Percentiles rank a stretch among this genome's conserved stretches.
Conservation (phyloP, 2,113 vertebrate genomes). For the Glaucidium brasilianum region DNA sequence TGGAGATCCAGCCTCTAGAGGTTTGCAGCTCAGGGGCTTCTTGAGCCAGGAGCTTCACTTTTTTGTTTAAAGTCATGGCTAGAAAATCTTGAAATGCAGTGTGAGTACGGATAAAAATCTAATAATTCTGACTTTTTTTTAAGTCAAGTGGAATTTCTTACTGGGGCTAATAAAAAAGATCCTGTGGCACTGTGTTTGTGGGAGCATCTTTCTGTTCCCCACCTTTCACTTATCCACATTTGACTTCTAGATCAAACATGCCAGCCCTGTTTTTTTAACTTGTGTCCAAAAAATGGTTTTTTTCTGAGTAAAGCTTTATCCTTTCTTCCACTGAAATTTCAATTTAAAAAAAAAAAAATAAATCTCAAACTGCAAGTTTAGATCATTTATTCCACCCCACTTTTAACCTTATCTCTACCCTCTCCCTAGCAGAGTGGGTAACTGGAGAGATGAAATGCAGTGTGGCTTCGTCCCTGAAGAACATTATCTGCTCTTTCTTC, state of each 20-base stretch:
- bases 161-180: neutral
- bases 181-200: neutral
- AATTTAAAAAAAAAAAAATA: neutral
- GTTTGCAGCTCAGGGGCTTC: neutral
- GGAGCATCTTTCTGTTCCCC: neutral
- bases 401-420: neutral
- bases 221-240: neutral
- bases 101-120: neutral
- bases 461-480: neutral
- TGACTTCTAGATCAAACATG: neutral
- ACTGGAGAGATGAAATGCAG: neutral
- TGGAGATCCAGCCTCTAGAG: neutral
- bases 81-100: neutral
- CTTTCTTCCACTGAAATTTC: neutral
- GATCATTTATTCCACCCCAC: neutral
- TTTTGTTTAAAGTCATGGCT: neutral
- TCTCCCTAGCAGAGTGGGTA: neutral
- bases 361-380: neutral
- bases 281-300: rapidly evolving
- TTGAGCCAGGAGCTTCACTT: neutral
- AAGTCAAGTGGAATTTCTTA: neutral
- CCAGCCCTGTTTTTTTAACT: neutral
- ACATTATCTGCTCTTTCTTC: neutral
- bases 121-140: neutral
- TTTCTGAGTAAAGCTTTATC: neutral